phyloP scores from a whole-genome alignment of 2,797 vertebrate genomes.

The Sylvilagus floridanus region DNA sequence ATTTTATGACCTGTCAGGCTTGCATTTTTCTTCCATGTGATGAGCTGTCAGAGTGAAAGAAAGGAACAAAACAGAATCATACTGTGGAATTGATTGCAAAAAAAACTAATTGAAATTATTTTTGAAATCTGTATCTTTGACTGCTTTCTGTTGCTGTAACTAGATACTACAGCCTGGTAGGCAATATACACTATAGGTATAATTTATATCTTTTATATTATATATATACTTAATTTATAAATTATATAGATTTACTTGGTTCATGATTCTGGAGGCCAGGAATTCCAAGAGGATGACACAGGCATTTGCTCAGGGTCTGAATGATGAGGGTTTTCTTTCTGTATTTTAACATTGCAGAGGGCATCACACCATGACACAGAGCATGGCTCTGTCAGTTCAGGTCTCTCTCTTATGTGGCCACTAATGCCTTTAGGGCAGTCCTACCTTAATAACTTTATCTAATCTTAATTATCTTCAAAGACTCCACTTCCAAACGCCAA shows the following conservation, averaged over 20 bases:
- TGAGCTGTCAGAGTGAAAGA: neutral
- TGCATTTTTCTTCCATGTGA: neutral
- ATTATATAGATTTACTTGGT: neutral
- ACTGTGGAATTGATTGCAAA: slow-evolving; percentile 38
- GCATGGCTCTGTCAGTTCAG: neutral
- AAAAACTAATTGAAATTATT: neutral
- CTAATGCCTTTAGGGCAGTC: neutral
- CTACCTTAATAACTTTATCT: neutral
- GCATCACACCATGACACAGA: neutral
- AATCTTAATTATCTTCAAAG: neutral
- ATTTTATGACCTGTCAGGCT: neutral
- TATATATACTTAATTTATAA: neutral
- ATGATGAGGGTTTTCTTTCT: neutral
- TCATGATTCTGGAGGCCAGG: neutral
- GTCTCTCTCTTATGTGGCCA: neutral
- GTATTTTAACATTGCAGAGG: neutral
- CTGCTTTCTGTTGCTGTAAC: neutral
- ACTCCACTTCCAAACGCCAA: neutral
- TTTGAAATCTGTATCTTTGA: neutral
- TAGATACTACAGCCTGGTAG: neutral
- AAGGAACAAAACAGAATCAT: slow-evolving; percentile 24
- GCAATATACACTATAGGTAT: too few species aligned
- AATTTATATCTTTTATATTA: too few species aligned
- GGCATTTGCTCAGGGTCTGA: neutral
- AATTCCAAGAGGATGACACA: too few species aligned